Base-by-base conservation (phyloP, 2,888 invertebrate genomes). In the Chaitophorus viminalis region DNA sequence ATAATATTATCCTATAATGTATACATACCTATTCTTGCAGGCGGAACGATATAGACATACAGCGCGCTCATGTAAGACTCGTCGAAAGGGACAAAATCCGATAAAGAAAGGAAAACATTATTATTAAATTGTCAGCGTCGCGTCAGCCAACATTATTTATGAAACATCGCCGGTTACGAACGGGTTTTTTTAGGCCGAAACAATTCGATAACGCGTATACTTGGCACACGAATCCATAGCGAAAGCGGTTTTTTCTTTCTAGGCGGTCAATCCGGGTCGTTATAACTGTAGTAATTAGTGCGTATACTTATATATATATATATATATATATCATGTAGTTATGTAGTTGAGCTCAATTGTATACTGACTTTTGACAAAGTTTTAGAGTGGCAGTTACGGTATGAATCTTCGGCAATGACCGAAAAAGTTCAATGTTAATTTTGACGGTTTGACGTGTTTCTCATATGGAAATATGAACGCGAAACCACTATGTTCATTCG, bases 111-210 rank as follows among this genome's bases (percentile, higher is more conserved):
- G 60, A 25, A 74, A 74, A 74, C 33, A 31, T 74, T 74, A 33
- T 74, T 74, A 74, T 74, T 33, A 74, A 74, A 29, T 74, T 74
- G 36, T 74, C 74, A n/a, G 68, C n/a, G 68, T 25, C 11, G 68
- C 60, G 60, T 60, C 60, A 3, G 60, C 60, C 21, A 21, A 60
- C 25, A 25, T 21, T 25, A 25, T 60, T 60, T 25, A 60, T 60
- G 25, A 6, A 21, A 25, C 25, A 60, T 60, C 25, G 25, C 25
- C 6, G 25, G 17, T 0, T 21, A 21, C 46, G 14, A 14, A 60
- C 60, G 11, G 46, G 60, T 25, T 60, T 60, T 52, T 60, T 60
- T 60, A 60, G 60, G 60, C 60, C 0, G 46, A 46, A 46, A 3
- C 11, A 14, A 46, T 14, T 46, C 46, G 46, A 46, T 46, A 46